Base-by-base conservation (phyloP, 2,113 vertebrate genomes). In the Pyrgilauda ruficollis region DNA sequence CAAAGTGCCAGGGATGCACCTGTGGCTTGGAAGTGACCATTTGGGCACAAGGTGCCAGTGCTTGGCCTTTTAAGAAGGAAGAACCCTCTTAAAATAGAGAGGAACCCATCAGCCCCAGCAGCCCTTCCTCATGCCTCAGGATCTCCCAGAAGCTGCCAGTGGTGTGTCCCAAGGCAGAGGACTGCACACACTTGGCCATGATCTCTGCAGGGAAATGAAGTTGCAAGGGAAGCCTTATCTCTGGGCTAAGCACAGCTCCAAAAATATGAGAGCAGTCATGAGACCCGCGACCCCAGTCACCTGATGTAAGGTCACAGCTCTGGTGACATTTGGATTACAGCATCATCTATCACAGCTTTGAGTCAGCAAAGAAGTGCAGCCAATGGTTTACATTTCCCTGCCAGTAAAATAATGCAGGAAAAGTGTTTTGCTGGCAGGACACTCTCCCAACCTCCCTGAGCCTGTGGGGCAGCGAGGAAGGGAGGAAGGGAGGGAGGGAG, bases 311-410 rank as follows among this genome's bases (percentile, higher is more conserved):
- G 80, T 97, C 92, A 91, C 91, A 59, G 75, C 90, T 33, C 4
- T 7, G 26, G 64, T 98, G 97, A 97, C 95, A 96, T 97, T 97
- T 97, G 92, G 92, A 19, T 88, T 28, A 70, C 73, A 86, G 77
- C 75, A 39, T 87, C 81, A 72, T 90, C 86, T 89, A n/a, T 89
- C 93, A 90, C 10, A 3, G 89, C 64, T 55, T 22, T 89, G 70
- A 96, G 86, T 82, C 93, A 89, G 94, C 95, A 95, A 30, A 27
- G 20, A 63, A 37, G 35, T 14, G 41, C 85, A 81, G 90, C 84
- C 74, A 43, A 39, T 20, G 47, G 61, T 63, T 97, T 92, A 72
- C 33, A 28, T 96, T 97, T 94, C 87, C 83, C 24, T 56, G 78
- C 4, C 5, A n/a, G 82, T 81, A 77, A 83, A 96, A 68, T 93